These are phyloP conservation scores for Zeus faber DNA, from an alignment of 2,113 vertebrate species.

Conservation along the genomic window DNA sequence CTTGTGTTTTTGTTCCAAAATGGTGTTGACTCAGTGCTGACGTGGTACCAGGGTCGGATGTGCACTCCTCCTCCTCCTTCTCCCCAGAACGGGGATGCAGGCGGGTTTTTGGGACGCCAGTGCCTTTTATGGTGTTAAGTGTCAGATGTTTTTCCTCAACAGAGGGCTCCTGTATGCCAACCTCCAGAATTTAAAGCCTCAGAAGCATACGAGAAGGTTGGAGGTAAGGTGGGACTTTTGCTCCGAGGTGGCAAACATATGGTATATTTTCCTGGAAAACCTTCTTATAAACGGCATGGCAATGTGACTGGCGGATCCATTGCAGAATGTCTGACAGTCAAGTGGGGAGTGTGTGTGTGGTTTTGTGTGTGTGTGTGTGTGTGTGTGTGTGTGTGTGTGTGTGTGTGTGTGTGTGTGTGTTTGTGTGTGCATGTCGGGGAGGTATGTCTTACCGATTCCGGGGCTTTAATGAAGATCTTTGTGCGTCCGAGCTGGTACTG, in stretches of 20 bases:
- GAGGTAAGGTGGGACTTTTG: constrained; percentile 8
- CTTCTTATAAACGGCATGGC: not conserved
- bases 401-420: too few relatives aligned
- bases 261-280: not conserved
- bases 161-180: constrained; percentile 5
- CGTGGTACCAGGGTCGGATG: constrained; percentile 53
- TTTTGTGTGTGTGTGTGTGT: too few relatives aligned
- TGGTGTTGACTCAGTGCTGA: constrained; percentile 69
- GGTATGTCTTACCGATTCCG: constrained; percentile 95
- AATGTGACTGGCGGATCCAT: not conserved
- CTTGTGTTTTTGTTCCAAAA: constrained; percentile 46
- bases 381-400: too few relatives aligned
- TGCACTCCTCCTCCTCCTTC: constrained; percentile 52
- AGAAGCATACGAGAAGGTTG: not conserved
- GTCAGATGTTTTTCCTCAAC: constrained; percentile 22
- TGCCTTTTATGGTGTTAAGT: constrained; percentile 57
- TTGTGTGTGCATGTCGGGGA: too few relatives aligned
- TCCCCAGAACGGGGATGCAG: constrained; percentile 21
- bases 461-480: constrained; percentile 96
- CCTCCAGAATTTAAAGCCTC: not conserved
- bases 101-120: constrained; percentile 36
- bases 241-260: not conserved
- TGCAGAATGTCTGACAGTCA: too few relatives aligned
- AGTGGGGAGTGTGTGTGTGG: too few relatives aligned
- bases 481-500: constrained; percentile 93